Evolutionary conservation across 2,113 vertebrate genomes (phyloP).

Genomic region (Ammodramus savannarum): DNA sequence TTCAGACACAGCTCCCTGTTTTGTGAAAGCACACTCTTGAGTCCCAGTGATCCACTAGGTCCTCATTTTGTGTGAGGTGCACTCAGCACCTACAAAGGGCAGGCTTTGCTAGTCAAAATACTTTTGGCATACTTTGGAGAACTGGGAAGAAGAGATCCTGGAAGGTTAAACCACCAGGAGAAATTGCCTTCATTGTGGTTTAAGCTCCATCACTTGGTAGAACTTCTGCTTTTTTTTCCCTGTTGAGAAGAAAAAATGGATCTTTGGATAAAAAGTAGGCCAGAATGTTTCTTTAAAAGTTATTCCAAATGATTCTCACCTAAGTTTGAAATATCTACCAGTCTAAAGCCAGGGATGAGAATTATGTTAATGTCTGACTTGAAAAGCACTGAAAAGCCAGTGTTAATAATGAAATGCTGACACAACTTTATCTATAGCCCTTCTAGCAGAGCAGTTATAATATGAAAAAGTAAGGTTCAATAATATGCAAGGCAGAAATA

Average conservation of each 20-base stretch:
- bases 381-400: conserved; percentile 57
- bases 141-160: neutral
- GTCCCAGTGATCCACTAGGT: neutral
- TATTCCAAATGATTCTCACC: conserved; percentile 11
- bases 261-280: neutral
- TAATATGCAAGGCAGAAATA: conserved; percentile 63
- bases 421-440: conserved; percentile 45
- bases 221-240: neutral
- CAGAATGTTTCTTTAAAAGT: conserved; percentile 6
- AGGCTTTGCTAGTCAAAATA: neutral
- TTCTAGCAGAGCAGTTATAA: conserved; percentile 47
- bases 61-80: neutral
- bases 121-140: neutral
- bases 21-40: neutral
- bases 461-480: conserved; percentile 66
- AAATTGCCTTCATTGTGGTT: neutral
- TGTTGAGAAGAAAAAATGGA: neutral
- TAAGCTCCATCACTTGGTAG: neutral
- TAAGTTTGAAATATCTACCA: neutral
- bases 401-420: conserved; percentile 65
- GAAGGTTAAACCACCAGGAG: neutral
- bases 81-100: neutral
- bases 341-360: neutral
- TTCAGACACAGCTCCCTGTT: neutral
- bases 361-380: conserved; percentile 1